phyloP scores from a whole-genome alignment of 64 coral and sea anemone species.

The Platygyra sinensis region DNA sequence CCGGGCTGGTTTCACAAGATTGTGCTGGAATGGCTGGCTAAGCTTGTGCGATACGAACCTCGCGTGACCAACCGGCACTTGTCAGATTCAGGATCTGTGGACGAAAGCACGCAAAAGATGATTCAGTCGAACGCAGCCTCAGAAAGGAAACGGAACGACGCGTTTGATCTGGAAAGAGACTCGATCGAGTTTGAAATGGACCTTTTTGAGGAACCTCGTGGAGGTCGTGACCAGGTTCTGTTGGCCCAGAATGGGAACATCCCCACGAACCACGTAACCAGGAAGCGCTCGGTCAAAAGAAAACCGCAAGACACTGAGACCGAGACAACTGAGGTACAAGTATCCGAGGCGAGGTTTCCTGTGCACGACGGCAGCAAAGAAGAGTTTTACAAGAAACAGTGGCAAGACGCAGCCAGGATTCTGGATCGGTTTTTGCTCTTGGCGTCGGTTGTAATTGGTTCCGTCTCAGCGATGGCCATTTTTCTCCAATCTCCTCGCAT shows the following conservation, averaged over 20 bases:
- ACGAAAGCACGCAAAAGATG: constrained; percentile 71
- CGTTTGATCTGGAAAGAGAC: constrained; percentile 77
- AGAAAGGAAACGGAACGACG: constrained; percentile 75
- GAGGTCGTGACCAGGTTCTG: constrained; percentile 57
- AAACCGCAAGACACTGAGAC: constrained; percentile 47
- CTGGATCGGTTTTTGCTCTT: constrained; percentile 78
- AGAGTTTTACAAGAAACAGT: constrained; percentile 81
- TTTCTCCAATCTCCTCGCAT: constrained; percentile 91
- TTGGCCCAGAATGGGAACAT: constrained; percentile 82
- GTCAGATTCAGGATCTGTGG: constrained; percentile 3
- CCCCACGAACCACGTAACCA: constrained; percentile 43
- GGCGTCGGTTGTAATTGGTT: constrained; percentile 78
- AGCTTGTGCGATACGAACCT: constrained; percentile 71
- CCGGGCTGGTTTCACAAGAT: constrained; percentile 83
- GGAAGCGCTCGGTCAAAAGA: constrained; percentile 47
- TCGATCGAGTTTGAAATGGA: constrained; percentile 95
- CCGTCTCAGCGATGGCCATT: constrained; percentile 83
- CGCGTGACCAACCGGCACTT: constrained; percentile 9
- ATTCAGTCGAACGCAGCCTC: constrained; percentile 63
- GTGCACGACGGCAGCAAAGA: constrained; percentile 47
- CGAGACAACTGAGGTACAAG: constrained; percentile 24
- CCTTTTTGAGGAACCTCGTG: constrained; percentile 54
- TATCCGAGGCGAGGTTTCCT: constrained; percentile 36
- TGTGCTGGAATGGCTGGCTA: constrained; percentile 80
- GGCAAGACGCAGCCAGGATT: constrained; percentile 89